Conservation (phyloP, 1,140 invertebrate genomes). For the Olivierus martensii region DNA sequence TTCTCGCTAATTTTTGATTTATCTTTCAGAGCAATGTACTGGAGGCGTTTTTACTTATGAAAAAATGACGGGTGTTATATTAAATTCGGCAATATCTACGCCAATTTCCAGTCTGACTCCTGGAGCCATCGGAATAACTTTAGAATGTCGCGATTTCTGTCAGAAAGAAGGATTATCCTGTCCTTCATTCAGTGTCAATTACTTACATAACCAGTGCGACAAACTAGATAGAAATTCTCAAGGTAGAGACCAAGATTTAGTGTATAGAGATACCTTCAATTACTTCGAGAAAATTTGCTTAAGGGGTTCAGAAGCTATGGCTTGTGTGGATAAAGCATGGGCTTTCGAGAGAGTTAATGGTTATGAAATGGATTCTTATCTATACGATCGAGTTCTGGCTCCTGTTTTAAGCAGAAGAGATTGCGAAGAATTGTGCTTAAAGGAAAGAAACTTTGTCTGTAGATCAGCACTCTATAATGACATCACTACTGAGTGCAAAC, state of each 20-base stretch:
- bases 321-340: constrained; percentile 34
- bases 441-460: constrained; percentile 29
- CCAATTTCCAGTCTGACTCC: constrained; percentile 27
- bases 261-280: constrained; percentile 29
- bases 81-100: constrained; percentile 32
- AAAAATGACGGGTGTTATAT: constrained; percentile 35
- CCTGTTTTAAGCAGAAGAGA: constrained; percentile 32
- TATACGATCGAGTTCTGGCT: constrained; percentile 27
- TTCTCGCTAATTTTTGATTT: no score
- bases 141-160: constrained; percentile 29
- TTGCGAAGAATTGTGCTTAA: constrained; percentile 35
- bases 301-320: constrained; percentile 27
- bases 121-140: constrained; percentile 29
- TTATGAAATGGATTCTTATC: constrained; percentile 29
- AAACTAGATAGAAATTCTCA: constrained; percentile 37
- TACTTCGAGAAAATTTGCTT: constrained; percentile 40
- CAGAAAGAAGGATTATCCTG: constrained; percentile 32
- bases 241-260: constrained; percentile 31
- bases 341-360: constrained; percentile 37
- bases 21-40: constrained; percentile 30
- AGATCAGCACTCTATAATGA: constrained; percentile 37
- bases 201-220: constrained; percentile 32
- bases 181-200: constrained; percentile 36
- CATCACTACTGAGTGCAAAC: constrained; percentile 30
- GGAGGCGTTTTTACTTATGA: constrained; percentile 37